Evolutionary conservation across 2,797 vertebrate genomes (phyloP), one percentile per base, ranked within the genome.

Genomic region (Phrynocephalus guinanensis): DNA sequence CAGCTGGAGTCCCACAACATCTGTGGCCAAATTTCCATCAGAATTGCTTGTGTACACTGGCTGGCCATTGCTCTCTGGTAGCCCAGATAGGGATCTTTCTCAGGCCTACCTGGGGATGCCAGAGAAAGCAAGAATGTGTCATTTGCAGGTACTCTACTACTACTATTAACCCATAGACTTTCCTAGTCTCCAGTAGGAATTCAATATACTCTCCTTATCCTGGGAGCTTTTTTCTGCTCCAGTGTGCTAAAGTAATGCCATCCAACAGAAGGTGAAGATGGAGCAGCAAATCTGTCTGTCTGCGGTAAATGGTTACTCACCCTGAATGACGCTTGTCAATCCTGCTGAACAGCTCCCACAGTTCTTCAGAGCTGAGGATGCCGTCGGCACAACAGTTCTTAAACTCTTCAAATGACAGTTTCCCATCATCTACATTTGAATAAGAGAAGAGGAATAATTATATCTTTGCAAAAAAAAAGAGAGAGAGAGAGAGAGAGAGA

Each of bases 351-450:
- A 99, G 97, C 95, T 99, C 98, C 94, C 96, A 97, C 71, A 99
- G 97, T 95, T 99, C 98, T 81, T 97, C 97, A 0, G 97, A 97
- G 20, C 98, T 98, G 92, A 99, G 97, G 95, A 99, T 98, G 79
- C 98, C 98, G 63, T 99, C 99, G 0, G 98, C 96, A 76, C 99
- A 99, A 94, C 98, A 99, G 38, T 98, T 96, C 95, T 98, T 98
- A 96, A 99, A 99, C 95, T 99, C 98, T n/a, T 99, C 98, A 93
- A 99, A 99, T 11, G 98, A 98, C 92, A 99, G 97, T 92, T 99
- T 99, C 66, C 99, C 99, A 33, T 99, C 99, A 95, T 99, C 99
- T 99, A 96, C 90, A 71, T 87, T 90, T 75, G 28, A 89, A 92
- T 70, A 30, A 88, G 91, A 90, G 77, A 85, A 73, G 52, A 68